Percentiles rank a stretch among this genome's conserved stretches.
These are phyloP conservation scores for Burhinus bistriatus DNA, from an alignment of 2,113 vertebrate species.

Conservation along the genomic window DNA sequence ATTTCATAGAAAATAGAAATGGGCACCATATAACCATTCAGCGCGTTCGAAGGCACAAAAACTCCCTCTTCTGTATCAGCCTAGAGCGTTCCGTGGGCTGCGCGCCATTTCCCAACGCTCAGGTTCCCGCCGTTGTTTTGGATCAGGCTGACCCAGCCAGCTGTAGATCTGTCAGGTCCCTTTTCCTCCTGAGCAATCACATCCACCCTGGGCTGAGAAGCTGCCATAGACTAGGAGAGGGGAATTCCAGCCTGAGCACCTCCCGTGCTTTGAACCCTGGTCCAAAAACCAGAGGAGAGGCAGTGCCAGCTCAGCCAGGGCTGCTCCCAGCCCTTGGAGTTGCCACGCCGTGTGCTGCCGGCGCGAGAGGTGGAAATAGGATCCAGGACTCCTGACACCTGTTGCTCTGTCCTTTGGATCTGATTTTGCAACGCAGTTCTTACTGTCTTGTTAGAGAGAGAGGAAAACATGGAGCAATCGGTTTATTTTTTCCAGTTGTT, in stretches of 20 bases:
- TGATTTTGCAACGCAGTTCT: background rate
- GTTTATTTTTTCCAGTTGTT: background rate
- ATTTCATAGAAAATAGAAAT: background rate
- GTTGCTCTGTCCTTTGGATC: background rate
- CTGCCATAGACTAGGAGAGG: background rate
- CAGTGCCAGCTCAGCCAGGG: background rate
- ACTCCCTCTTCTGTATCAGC: no score
- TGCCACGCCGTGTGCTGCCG: background rate
- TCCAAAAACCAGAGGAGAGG: background rate
- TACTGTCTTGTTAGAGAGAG: background rate
- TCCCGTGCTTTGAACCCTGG: background rate
- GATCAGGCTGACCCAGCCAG: background rate
- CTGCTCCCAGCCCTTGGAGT: background rate
- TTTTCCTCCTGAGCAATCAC: background rate
- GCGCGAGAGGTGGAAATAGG: background rate
- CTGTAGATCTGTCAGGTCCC: background rate
- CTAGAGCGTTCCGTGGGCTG: background rate
- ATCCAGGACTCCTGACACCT: background rate
- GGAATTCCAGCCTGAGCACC: background rate
- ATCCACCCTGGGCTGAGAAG: background rate
- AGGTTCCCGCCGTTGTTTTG: background rate
- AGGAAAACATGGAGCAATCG: background rate
- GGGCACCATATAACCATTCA: background rate
- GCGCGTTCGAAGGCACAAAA: background rate
- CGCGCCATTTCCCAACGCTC: background rate